phyloP scores from a whole-genome alignment of 2,797 vertebrate species.

The Anguilla obscura region DNA sequence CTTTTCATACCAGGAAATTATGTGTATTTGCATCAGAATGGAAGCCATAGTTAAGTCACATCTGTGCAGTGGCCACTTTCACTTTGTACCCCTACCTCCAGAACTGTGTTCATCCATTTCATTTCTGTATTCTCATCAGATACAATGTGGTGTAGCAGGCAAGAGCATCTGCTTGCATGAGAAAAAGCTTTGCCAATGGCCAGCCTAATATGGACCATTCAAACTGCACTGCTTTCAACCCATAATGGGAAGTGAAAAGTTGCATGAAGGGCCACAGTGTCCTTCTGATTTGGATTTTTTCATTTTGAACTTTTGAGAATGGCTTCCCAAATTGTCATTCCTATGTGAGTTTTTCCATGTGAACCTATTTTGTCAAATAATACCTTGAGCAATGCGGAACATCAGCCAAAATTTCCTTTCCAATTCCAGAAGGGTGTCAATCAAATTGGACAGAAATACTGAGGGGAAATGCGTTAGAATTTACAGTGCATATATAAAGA shows the following conservation, averaged over 20 bases:
- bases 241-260: background rate
- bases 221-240: background rate
- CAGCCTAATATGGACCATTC: background rate
- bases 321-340: background rate
- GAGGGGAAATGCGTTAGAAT: background rate
- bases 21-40: background rate
- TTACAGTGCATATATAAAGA: background rate
- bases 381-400: background rate
- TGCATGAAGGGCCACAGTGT: background rate
- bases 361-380: background rate
- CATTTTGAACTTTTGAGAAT: background rate
- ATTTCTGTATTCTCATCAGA: background rate
- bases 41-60: too few relatives aligned
- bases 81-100: too few relatives aligned
- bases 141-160: background rate
- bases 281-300: background rate
- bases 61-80: background rate
- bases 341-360: background rate
- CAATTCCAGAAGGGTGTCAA: background rate
- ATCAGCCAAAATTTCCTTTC: background rate
- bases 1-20: background rate
- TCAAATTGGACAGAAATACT: background rate
- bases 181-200: background rate
- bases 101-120: background rate
- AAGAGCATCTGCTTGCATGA: background rate